phyloP scores from a whole-genome alignment of 2,888 invertebrate genomes.

The Phytoseiulus persimilis region DNA sequence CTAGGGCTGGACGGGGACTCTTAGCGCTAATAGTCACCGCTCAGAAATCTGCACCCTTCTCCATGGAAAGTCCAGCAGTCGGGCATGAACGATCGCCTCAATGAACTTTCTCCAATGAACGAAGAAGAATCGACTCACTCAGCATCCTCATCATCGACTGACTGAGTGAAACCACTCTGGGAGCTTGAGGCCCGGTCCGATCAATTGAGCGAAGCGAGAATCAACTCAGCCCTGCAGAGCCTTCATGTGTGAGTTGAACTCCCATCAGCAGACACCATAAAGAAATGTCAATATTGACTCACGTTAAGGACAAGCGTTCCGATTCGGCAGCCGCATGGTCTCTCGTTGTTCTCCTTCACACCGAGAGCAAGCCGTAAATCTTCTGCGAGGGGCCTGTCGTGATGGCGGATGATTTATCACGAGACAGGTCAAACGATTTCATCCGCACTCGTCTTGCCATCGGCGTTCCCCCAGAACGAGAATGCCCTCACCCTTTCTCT shows the following conservation, averaged over 20 bases:
- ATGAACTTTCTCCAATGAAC: background rate
- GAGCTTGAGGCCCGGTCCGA: background rate
- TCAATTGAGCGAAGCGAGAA: background rate
- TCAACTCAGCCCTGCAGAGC: background rate
- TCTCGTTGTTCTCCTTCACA: background rate
- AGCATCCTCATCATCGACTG: background rate
- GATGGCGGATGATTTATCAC: no score
- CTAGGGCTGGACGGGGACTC: background rate
- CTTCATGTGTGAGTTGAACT: background rate
- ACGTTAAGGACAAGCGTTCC: background rate
- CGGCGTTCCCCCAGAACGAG: no score
- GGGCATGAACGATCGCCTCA: background rate
- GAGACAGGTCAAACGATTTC: no score
- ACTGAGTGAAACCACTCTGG: background rate
- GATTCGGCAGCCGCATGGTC: background rate
- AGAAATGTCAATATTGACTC: background rate
- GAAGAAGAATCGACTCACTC: background rate
- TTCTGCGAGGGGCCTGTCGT: background rate
- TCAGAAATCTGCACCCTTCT: background rate
- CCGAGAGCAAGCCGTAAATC: background rate
- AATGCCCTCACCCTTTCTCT: no score
- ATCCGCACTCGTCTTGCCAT: no score
- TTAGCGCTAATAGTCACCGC: background rate
- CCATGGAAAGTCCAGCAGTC: background rate
- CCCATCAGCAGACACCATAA: background rate